Conservation (phyloP, 2,113 vertebrate genomes). For the Istiophorus platypterus region DNA sequence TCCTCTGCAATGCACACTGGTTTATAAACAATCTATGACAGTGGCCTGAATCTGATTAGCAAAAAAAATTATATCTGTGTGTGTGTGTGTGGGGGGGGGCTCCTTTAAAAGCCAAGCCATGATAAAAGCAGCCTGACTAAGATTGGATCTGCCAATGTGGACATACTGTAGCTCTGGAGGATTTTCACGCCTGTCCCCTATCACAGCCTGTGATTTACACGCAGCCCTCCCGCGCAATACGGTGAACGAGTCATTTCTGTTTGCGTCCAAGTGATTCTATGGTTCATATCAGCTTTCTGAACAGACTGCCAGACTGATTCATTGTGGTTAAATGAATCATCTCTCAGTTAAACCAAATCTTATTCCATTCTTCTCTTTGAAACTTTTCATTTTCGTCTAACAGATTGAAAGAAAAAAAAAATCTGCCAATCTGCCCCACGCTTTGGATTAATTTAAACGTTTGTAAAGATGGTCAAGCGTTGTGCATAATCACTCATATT, state of each 20-base stretch:
- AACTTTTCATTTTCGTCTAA: constrained; percentile 13
- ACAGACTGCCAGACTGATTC: constrained; percentile 54
- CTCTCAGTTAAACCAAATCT: constrained; percentile 33
- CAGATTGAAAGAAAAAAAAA: constrained; percentile 19
- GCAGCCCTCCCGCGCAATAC: constrained; percentile 6
- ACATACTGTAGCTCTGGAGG: constrained; percentile 22
- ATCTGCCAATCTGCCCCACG: not conserved
- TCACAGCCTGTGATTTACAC: constrained; percentile 46
- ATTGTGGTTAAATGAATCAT: constrained; percentile 44
- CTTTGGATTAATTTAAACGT: constrained; percentile 10
- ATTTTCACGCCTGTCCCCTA: constrained; percentile 13
- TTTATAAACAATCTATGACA: not conserved
- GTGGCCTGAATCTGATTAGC: not conserved
- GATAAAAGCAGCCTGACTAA: not conserved
- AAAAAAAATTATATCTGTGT: not conserved
- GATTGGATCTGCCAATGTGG: constrained; percentile 16
- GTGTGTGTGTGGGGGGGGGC: too few relatives aligned
- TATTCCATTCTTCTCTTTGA: constrained; percentile 24
- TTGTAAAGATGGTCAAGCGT: constrained; percentile 11
- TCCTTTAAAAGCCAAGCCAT: not conserved
- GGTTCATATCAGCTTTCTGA: constrained; percentile 43
- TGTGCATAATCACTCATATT: constrained; percentile 11
- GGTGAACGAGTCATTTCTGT: constrained; percentile 41
- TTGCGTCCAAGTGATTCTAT: constrained; percentile 51
- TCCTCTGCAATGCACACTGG: not conserved